These are phyloP conservation scores for Steromphala cineraria DNA, from an alignment of 2,888 invertebrate species.

Conservation along the genomic window DNA sequence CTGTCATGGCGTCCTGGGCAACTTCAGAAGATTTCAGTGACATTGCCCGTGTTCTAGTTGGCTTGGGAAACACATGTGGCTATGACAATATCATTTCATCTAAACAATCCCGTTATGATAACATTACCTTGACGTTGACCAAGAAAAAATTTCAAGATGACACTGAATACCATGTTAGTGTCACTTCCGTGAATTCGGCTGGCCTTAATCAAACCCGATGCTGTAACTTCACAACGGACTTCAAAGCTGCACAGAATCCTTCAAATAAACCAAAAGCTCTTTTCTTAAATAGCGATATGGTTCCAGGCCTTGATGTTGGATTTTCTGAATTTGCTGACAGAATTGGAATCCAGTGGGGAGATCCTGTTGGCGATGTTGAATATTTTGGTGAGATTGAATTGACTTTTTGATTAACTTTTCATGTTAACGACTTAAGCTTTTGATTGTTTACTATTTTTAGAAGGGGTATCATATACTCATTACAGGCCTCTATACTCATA, in stretches of 20 bases:
- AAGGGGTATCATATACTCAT: no score
- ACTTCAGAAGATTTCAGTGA: conserved; percentile 49
- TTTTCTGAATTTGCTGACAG: conserved; percentile 9
- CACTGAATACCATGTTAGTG: conserved; percentile 41
- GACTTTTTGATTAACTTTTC: no score
- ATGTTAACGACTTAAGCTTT: no score
- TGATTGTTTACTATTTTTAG: no score
- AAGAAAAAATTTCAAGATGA: conserved; percentile 26
- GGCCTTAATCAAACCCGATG: conserved; percentile 22
- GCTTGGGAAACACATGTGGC: conserved; percentile 34
- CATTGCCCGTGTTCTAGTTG: conserved; percentile 37
- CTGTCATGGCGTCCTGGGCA: conserved; percentile 52
- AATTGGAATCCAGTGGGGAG: conserved; percentile 32
- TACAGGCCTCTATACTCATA: no score
- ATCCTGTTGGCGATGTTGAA: conserved; percentile 20
- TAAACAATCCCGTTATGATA: not conserved
- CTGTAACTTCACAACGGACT: conserved; percentile 33
- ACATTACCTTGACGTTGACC: conserved; percentile 30
- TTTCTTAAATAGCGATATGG: not conserved
- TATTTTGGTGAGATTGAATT: conserved; percentile 33
- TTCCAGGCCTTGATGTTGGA: not conserved
- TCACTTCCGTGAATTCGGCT: conserved; percentile 46
- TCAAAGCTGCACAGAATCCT: conserved; percentile 24
- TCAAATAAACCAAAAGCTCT: not conserved
- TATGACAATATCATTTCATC: not conserved